Base-by-base conservation (phyloP, 2,797 vertebrate genomes). In the Lycodopsis pacificus region DNA sequence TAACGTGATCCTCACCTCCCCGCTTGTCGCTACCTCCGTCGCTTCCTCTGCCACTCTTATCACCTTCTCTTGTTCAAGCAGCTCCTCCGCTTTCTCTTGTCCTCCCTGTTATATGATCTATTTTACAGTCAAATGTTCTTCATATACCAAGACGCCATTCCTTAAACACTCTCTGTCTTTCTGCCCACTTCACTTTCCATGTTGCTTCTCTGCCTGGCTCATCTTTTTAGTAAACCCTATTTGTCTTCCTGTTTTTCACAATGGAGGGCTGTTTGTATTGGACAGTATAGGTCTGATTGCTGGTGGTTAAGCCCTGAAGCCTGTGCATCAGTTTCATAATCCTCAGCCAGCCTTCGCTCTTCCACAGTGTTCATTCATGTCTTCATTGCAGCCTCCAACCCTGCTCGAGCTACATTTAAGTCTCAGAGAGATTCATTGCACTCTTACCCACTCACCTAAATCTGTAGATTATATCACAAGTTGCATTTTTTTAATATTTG, bases 311-410 rank as follows among this genome's bases (percentile, higher is more conserved):
- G 68, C 79, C 77, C 80, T 66, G 65, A 71, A 69, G 77, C 54
- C 32, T 44, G 13, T 68, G 69, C 57, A 80, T 80, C 72, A 59
- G 77, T 82, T 86, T 88, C 63, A 70, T 86, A 82, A 88, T 82
- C 80, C 65, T 66, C 65, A 65, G 27, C 38, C 70, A 65, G 66
- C 67, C 72, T 71, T 59, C 20, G 1, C 62, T 77, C 44, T 67
- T 81, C 53, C 76, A 53, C 63, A 58, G 27, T 49, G 46, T 71
- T 79, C 22, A 19, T 62, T 73, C 56, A 72, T 57, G 57, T 73
- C 65, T 76, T 53, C 42, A 67, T 78, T 58, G 59, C 34, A 79
- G 69, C 58, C 48, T 70, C 42, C 15, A 19, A 10, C 42, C 12
- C 25, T 4, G 13, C 32, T 57, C 1, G 0, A 42, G 48, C 38